Percentiles rank a stretch among this genome's conserved stretches.
Conservation (phyloP, 2,888 invertebrate genomes). For the Halictus quadricinctus region DNA sequence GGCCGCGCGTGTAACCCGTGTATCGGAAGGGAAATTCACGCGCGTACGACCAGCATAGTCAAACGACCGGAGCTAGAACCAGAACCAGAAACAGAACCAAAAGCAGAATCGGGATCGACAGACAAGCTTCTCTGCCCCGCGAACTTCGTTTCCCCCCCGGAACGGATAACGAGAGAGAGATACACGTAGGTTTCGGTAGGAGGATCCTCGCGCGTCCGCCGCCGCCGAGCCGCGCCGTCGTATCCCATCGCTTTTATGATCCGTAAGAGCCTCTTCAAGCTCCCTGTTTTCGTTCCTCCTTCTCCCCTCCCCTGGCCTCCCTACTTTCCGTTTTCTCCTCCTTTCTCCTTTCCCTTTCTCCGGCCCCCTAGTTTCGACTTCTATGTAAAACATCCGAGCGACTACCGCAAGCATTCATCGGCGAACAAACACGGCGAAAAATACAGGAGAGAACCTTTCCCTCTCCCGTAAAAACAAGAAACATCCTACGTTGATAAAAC, state of each 20-base stretch:
- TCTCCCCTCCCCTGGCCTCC: neutral
- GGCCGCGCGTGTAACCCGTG: neutral
- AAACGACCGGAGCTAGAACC: constrained; percentile 6
- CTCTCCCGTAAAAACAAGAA: neutral
- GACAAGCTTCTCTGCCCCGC: constrained; percentile 15
- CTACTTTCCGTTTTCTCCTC: neutral
- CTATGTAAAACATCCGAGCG: constrained; percentile 40
- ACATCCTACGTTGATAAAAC: constrained; percentile 6
- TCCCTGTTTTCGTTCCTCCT: neutral
- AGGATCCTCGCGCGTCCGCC: neutral
- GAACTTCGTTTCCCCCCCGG: neutral
- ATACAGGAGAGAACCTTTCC: constrained; percentile 7
- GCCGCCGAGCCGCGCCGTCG: neutral
- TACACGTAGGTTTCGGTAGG: constrained; percentile 19
- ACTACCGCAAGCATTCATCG: constrained; percentile 27
- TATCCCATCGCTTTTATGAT: constrained; percentile 41
- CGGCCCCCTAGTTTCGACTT: neutral
- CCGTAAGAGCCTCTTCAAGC: constrained; percentile 26
- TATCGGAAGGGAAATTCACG: constrained; percentile 8
- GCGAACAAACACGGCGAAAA: constrained; percentile 35
- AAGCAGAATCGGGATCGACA: constrained; percentile 9
- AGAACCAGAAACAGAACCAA: neutral
- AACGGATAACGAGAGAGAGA: constrained; percentile 18
- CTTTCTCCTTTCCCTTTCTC: neutral
- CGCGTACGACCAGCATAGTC: neutral